Evolutionary conservation across 2,797 vertebrate species (phyloP), one percentile per base, ranked within the genome.

Genomic region (Pogoniulus pusillus): DNA sequence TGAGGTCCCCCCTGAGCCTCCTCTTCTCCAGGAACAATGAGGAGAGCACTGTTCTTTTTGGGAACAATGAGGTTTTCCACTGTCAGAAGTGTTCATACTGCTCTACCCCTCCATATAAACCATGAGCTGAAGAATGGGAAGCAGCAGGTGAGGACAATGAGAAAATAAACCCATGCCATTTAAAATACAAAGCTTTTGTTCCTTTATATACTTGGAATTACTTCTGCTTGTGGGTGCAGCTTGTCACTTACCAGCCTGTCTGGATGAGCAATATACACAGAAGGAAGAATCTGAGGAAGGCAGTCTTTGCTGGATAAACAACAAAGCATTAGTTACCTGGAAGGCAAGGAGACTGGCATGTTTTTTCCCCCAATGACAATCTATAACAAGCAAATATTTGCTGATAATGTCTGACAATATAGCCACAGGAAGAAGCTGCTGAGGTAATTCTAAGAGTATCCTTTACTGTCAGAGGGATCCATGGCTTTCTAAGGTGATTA

Each of bases 321-420:
- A 54, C 71, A 87, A 82, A 93, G 82, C 80, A 87, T 94, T 90
- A 87, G 78, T 89, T 90, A 93, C 84, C 94, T 91, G 89, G 86
- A 89, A 95, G 93, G 90, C 82, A 93, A 80, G 77, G 80, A 89
- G 91, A 90, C 84, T 95, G 88, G 77, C 87, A 88, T 88, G 87
- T 84, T 95, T 94, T 95, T 91, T 74, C 43, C 63, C 63, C 89
- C 88, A 90, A 77, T 91, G 92, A 92, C 87, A 95, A 84, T 91
- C 89, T 93, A 90, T 92, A 95, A 95, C 92, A 94, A 94, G 85
- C 89, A 95, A 95, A 91, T 96, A 96, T 93, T 92, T 91, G 93
- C 87, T 92, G 92, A 95, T 96, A 95, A 93, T 92, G 84, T 93
- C 91, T 96, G 91, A 92, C 84, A 95, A 89, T 91, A 85, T 84